Evolutionary conservation across 1,140 invertebrate species (phyloP), one percentile per base, ranked within the genome.

Genomic region (Hyposmocoma kahamanoa): DNA sequence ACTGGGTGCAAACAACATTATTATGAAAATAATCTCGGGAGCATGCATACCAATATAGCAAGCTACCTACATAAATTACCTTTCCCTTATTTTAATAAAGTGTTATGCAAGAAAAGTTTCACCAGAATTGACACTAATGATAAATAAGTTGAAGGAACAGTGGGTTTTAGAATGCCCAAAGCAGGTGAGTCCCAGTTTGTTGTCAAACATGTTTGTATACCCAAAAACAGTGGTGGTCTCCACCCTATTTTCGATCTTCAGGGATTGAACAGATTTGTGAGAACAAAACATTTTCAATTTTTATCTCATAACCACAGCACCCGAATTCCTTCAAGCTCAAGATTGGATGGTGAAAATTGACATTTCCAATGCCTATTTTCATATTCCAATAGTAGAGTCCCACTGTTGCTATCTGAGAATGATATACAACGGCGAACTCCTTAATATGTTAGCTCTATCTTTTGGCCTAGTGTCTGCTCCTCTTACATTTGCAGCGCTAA

Each of bases 161-260:
- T n/a, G 28, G 8, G 48, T 70, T 10, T 20, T 73, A 13, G 54
- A 66, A 46, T 22, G 45, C 15, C 28, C 28, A 1, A 8, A 15
- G 1, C 2, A 15, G 3, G 19, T 13, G 3, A 17, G 24, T 6
- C 38, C 54, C 22, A 62, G 64, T 36, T 70, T 66, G 36, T 34
- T 67, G 10, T 70, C 61, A 34, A 60, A 50, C 22, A 63, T 72
- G 56, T 69, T 72, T 22, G 20, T 70, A 8, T 62, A 1, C 45
- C 18, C n/a, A 45, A 44, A 18, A 32, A n/a, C 15, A 39, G 24
- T 41, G 41, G 43, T 1, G 18, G 41, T 18, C 15, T 21, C 11
- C 13, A 22, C 1, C 62, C 58, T 0, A 67, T 69, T 26, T 63
- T 69, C 54, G 62, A 72, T 36, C 45, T 59, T 0, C 28, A 52